A percentile compares a stretch with the other conserved stretches of the same genome.
These are phyloP conservation scores for Scomber colias DNA, from an alignment of 2,113 vertebrate species.

Conservation along the genomic window DNA sequence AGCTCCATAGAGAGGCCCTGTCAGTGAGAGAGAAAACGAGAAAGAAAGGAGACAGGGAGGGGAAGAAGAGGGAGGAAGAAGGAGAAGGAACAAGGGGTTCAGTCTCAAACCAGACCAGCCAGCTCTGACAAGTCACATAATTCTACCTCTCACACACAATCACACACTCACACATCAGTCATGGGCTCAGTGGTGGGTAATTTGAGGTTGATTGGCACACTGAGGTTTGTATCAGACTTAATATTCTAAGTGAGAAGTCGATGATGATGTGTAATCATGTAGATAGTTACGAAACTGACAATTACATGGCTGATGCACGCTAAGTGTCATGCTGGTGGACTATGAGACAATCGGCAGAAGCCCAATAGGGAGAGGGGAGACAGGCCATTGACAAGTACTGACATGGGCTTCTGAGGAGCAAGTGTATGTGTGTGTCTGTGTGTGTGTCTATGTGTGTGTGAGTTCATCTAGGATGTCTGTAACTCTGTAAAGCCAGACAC, in stretches of 20 bases:
- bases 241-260: conserved; percentile 59
- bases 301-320: conserved; percentile 66
- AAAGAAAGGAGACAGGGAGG: conserved; percentile 15
- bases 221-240: conserved; percentile 50
- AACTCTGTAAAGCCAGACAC: conserved; percentile 43
- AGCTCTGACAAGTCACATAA: conserved; percentile 31
- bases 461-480: background rate
- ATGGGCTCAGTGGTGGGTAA: conserved; percentile 30
- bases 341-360: conserved; percentile 43
- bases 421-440: conserved; percentile 4
- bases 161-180: conserved; percentile 32
- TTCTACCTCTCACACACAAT: conserved; percentile 22
- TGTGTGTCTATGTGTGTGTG: conserved; percentile 18
- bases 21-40: conserved; percentile 36
- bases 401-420: conserved; percentile 36
- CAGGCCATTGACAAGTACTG: conserved; percentile 55
- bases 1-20: conserved; percentile 83
- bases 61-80: conserved; percentile 24
- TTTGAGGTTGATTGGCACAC: conserved; percentile 53
- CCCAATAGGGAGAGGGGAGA: conserved; percentile 17
- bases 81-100: conserved; percentile 53
- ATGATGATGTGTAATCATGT: conserved; percentile 73
- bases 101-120: conserved; percentile 51
- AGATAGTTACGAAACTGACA: conserved; percentile 65
- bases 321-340: conserved; percentile 58